Evolutionary conservation across 2,113 vertebrate genomes (phyloP), one percentile per base, ranked within the genome.

Genomic region (Bungarus multicinctus): DNA sequence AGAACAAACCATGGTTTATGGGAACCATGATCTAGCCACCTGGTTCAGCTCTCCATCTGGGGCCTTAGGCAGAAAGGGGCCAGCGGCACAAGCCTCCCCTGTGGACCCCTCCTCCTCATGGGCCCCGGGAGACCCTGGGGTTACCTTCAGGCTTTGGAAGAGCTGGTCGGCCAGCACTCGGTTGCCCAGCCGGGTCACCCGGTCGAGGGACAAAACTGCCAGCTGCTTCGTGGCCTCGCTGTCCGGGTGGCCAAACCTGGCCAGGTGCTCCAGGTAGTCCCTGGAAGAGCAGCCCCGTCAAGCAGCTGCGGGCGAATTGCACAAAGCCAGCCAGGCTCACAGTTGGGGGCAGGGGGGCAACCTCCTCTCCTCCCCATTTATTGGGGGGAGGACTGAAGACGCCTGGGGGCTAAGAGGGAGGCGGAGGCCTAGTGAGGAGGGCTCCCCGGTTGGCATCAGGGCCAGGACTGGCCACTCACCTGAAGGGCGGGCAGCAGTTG

Each of bases 401-500:
- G 47, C 47, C 10, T 9, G 12, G 47, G 2, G 85, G 20, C 8
- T 25, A 3, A n/a, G 20, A 25, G 0, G 9, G 23, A 16, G 12
- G 30, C 18, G 9, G 30, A 8, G 47, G n/a, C 12, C 18, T 3
- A 11, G 52, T 1, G 1, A 11, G 54, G 2, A 2, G 11, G 39
- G 39, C 2, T 18, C 6, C 47, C 45, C 5, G 0, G 11, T 9
- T 1, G 2, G 23, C 18, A 25, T 11, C 85, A 25, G 43, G 14
- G 2, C 30, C 43, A 10, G 6, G 10, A 4, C 2, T 9, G 16
- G 11, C 53, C 30, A 14, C 97, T 97, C 93, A 98, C 98, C 98
- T 98, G 96, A 99, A 98, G 0, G 98, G 97, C 0, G 99, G 98
- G 0, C 98, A 99, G 92, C 98, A 99, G 97, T 99, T 99, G 96